Evolutionary conservation across 2,797 vertebrate species (phyloP), one percentile per base, ranked within the genome.

Genomic region (Novumbra hubbsi): DNA sequence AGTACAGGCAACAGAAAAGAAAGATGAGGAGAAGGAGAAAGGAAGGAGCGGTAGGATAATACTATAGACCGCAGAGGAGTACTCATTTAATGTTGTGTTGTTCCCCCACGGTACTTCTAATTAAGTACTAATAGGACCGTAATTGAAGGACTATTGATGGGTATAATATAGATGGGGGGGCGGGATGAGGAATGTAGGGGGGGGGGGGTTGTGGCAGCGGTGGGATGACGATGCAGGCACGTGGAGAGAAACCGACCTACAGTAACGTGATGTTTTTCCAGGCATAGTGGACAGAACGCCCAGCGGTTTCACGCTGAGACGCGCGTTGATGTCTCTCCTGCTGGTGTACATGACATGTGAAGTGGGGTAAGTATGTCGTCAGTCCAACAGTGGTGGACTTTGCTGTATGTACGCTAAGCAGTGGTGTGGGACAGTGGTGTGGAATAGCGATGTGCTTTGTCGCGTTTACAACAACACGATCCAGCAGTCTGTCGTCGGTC

Each of bases 301-400:
- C 60, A 72, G 67, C 30, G 34, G 72, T 16, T 68, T 84, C 67
- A 78, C 70, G 64, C 83, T 85, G 85, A 76, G 74, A 1, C 66
- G 71, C 64, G 75, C 88, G 7, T 0, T 85, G 34, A 32, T 88
- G 14, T 76, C 70, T 72, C 50, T 87, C 27, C 80, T 92, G 77
- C 72, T 89, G 38, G 79, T 90, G 76, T 78, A 70, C 28, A 84
- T 70, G 0, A 50, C 84, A 76, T 84, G 82, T 85, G 85, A 81
- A 68, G 79, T 76, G 0, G 82, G 90, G 91, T 91, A 84, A 84
- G 82, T 4, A 1, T 4, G 21, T 55, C 52, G 6, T 60, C 21
- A 60, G 9, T 24, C 21, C n/a, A 60, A 60, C 55, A 24, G 21
- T 60, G 2, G 55, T 45, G 41, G 8, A 2, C 24, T 21, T 21